Conservation (phyloP, 2,888 invertebrate species). For the Cryptus armator region DNA sequence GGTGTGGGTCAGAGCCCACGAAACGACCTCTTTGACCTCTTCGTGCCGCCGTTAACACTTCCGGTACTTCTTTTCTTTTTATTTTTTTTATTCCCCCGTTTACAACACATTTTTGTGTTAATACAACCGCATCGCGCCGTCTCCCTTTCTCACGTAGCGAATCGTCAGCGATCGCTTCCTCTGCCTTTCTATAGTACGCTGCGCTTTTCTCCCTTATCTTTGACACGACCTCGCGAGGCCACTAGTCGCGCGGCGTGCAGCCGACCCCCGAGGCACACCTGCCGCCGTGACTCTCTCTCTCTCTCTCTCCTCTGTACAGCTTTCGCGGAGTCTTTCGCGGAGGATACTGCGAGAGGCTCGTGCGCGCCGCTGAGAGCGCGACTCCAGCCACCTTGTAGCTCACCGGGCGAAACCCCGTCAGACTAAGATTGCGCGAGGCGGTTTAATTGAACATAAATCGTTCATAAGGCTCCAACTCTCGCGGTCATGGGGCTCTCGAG, state of each 20-base stretch:
- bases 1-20: conserved; percentile 79
- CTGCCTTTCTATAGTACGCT: conserved; percentile 5
- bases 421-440: conserved; percentile 77
- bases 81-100: conserved; percentile 44
- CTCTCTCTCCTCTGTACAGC: conserved; percentile 19
- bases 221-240: conserved; percentile 69
- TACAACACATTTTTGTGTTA: conserved; percentile 45
- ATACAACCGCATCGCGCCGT: conserved; percentile 11
- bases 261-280: conserved; percentile 71
- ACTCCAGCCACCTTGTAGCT: conserved; percentile 73
- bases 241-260: conserved; percentile 62
- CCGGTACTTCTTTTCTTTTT: conserved; percentile 63
- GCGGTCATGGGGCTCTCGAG: conserved; percentile 67
- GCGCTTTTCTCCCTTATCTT: conserved; percentile 72
- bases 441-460: conserved; percentile 81
- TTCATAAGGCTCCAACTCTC: conserved; percentile 74
- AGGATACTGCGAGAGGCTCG: conserved; percentile 53
- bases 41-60: conserved; percentile 67
- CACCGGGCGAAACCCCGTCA: conserved; percentile 72
- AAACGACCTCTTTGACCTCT: conserved; percentile 78
- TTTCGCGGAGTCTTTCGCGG: conserved; percentile 16
- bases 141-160: conserved; percentile 5
- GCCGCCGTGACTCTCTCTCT: conserved; percentile 66
- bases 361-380: conserved; percentile 63
- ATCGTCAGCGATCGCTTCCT: conserved; percentile 21